Evolutionary conservation across 2,797 vertebrate genomes (phyloP), one percentile per base, ranked within the genome.

Genomic region (Myotis pilosus): DNA sequence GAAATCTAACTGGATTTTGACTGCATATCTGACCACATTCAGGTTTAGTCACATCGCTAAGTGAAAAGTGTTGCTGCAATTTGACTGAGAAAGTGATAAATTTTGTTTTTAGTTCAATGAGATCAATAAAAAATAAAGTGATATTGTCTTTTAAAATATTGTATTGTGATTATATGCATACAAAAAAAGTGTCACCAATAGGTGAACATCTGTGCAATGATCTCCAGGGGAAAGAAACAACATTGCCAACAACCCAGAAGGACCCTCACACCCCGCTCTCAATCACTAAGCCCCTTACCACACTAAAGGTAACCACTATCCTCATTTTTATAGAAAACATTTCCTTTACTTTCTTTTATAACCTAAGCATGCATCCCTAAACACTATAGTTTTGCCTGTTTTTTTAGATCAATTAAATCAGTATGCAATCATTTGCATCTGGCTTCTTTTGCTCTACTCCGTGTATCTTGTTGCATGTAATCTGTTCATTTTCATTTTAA

Each of bases 21-120:
- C 15, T 68, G 19, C 44, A 30, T 51, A 22, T 64, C 10, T 62
- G 36, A n/a, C 38, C 5, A 44, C 28, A 78, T 41, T 55, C 69
- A 64, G 64, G 20, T 47, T 72, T 69, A 62, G 44, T 33, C n/a
- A 86, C 13, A 53, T 11, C 4, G 84, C 36, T 83, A 83, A 82
- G 28, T 62, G 47, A 79, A 88, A 88, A 64, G 6, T 11, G 60
- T n/a, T 60, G 33, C 33, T 72, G 8, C 8, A 53, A 33, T 60
- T 19, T 84, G 30, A 82, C 23, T 78, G 79, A 94, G 10, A 0
- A 68, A 9, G 38, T 81, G 30, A 68, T 82, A 74, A 53, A 72
- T 75, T 89, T 12, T 89, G 22, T 53, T 25, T 92, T 84, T 80
- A 89, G 36, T 92, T 86, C 33, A 81, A 19, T 51, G 41, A 89